These are phyloP conservation scores for Protobothrops mucrosquamatus DNA, from an alignment of 2,113 vertebrate species.

Conservation along the genomic window DNA sequence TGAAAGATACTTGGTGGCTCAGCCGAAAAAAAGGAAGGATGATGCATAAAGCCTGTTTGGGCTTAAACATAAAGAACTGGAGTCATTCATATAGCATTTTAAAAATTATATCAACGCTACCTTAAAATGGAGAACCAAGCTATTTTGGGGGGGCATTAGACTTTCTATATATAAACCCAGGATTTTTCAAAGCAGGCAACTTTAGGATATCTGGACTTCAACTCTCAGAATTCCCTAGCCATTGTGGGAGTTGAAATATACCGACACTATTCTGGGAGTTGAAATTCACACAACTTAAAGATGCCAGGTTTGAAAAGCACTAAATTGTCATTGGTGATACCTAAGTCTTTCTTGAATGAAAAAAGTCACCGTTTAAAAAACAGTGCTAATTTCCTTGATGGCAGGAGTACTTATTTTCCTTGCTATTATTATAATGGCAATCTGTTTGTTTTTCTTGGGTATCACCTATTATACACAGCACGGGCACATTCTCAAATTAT, in stretches of 20 bases:
- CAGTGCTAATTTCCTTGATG: neutral
- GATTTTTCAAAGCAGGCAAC: neutral
- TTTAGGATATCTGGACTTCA: neutral
- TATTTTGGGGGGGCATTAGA: too few relatives aligned
- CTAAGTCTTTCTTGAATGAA: neutral
- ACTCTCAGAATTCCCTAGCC: neutral
- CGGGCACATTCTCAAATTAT: neutral
- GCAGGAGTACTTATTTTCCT: neutral
- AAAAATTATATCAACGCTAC: neutral
- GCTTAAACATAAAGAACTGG: constrained; percentile 62
- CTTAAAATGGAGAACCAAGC: neutral
- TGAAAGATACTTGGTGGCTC: constrained; percentile 90
- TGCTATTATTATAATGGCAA: too few relatives aligned
- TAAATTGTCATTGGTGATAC: neutral
- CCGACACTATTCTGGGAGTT: neutral
- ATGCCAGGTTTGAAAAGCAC: neutral
- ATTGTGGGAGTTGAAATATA: neutral
- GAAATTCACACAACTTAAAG: neutral
- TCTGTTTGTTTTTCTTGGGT: neutral
- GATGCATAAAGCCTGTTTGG: constrained; percentile 86
- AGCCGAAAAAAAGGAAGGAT: constrained; percentile 79
- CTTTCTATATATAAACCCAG: neutral
- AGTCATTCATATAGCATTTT: neutral
- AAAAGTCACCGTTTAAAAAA: neutral
- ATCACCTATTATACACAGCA: neutral